A percentile compares a stretch with the other conserved stretches of the same genome.
Conservation (phyloP, 2,113 vertebrate species). For the Smithornis capensis region DNA sequence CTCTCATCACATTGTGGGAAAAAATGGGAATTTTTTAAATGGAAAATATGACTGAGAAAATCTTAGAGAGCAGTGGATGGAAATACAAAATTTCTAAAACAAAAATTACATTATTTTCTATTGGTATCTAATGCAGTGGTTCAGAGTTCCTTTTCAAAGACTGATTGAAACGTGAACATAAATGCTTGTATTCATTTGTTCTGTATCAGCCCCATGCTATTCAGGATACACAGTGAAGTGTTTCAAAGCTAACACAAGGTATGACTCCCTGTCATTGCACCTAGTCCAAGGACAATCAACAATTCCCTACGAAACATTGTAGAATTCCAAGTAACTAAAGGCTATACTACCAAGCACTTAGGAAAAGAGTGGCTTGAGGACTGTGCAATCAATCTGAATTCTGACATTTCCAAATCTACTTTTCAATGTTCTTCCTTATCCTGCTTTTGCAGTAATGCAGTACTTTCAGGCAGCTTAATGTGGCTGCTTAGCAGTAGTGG, state of each 20-base stretch:
- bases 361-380: neutral
- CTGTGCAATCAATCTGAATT: neutral
- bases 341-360: neutral
- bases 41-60: neutral
- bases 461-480: neutral
- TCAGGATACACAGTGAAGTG: neutral
- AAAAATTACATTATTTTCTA: neutral
- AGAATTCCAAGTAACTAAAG: neutral
- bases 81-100: neutral
- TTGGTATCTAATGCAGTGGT: neutral
- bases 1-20: neutral
- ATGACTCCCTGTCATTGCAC: neutral
- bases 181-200: neutral
- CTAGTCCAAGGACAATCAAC: neutral
- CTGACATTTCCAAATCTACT: neutral
- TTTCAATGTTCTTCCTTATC: neutral
- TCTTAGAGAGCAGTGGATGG: fast-evolving
- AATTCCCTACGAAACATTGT: neutral
- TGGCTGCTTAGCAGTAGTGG: neutral
- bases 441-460: neutral
- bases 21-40: neutral
- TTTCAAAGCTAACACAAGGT: neutral
- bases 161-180: neutral
- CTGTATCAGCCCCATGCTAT: fast-evolving
- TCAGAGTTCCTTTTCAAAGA: neutral